phyloP scores from a whole-genome alignment of 2,888 invertebrate species.

The Ophion obscuratus region DNA sequence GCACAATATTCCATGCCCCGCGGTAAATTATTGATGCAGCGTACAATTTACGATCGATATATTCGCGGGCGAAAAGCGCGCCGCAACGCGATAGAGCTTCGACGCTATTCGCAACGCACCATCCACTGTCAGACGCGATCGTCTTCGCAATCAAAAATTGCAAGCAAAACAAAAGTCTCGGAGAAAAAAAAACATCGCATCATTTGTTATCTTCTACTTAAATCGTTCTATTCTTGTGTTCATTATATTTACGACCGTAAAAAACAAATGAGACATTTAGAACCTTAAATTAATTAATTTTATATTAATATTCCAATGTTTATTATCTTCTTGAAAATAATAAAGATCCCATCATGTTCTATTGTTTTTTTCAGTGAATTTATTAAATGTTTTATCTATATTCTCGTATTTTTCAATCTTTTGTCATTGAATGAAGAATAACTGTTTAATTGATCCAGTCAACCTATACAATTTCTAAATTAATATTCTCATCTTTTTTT shows the following conservation, averaged over 20 bases:
- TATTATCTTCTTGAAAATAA: no score
- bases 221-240: no score
- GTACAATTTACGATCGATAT: constrained; percentile 68
- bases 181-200: background rate
- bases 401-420: no score
- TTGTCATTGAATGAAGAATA: no score
- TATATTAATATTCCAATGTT: no score
- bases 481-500: background rate
- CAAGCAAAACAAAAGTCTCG: background rate
- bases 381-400: no score
- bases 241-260: no score
- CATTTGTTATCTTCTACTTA: no score
- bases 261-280: no score
- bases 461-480: background rate
- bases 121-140: background rate
- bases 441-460: background rate
- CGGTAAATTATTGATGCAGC: constrained; percentile 73
- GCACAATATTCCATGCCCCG: constrained; percentile 17
- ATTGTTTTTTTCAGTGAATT: no score
- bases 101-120: background rate
- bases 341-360: no score
- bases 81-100: constrained; percentile 19
- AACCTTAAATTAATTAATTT: no score
- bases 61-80: constrained; percentile 26
- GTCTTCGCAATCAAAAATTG: background rate